Evolutionary conservation across 2,888 invertebrate genomes (phyloP).

Genomic region (Lucinisca nassula): DNA sequence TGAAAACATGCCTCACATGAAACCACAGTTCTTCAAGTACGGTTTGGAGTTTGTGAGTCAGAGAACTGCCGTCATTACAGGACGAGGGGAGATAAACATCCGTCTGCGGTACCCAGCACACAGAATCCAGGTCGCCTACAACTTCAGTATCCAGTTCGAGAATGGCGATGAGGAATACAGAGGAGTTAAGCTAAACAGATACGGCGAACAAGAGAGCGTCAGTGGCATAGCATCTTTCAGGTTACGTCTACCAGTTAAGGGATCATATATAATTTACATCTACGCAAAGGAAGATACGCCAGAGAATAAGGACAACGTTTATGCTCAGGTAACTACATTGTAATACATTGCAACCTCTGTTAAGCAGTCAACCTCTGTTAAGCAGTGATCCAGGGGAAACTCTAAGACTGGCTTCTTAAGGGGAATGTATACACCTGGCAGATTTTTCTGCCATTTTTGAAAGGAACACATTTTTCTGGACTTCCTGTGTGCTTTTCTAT

Average conservation of each 20-base stretch:
- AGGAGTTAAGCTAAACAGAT: constrained; percentile 85
- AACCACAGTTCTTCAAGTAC: constrained; percentile 88
- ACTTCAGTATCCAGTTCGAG: constrained; percentile 87
- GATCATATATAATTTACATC: constrained; percentile 87
- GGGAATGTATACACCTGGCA: too few relatives aligned
- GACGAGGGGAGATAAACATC: constrained; percentile 85
- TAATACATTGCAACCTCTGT: not conserved
- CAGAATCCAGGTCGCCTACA: constrained; percentile 86
- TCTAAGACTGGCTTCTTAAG: too few relatives aligned
- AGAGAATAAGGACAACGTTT: constrained; percentile 87
- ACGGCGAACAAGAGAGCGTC: constrained; percentile 87
- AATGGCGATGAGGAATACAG: constrained; percentile 85
- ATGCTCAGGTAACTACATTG: constrained; percentile 80
- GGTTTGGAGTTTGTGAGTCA: constrained; percentile 87
- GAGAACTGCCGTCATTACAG: constrained; percentile 87
- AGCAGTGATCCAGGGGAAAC: too few relatives aligned
- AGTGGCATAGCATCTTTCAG: constrained; percentile 87
- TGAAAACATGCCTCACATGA: constrained; percentile 88
- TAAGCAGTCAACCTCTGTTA: too few relatives aligned
- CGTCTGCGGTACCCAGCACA: constrained; percentile 85
- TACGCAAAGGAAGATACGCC: constrained; percentile 87
- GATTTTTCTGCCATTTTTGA: too few relatives aligned
- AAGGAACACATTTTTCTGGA: too few relatives aligned
- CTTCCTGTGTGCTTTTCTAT: too few relatives aligned
- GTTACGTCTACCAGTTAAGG: constrained; percentile 86